These are phyloP conservation scores for Galeruca laticollis DNA, from an alignment of 2,888 invertebrate genomes.

Conservation along the genomic window DNA sequence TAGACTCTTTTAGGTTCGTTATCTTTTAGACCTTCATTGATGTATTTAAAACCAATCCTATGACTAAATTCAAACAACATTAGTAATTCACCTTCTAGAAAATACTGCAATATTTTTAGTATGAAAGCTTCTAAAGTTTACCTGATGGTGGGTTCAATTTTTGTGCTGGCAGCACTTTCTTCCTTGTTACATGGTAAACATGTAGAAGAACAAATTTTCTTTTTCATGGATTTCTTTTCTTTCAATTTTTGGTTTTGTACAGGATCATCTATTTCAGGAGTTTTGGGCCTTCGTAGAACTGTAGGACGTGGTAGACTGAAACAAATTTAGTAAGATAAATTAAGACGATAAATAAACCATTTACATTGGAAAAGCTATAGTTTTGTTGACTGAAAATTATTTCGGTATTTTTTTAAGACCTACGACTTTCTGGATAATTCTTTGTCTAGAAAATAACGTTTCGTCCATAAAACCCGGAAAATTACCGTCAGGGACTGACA, in stretches of 20 bases:
- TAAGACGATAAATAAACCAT: background rate
- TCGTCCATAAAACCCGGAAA: no score
- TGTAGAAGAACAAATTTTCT: constrained; percentile 24
- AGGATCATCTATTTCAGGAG: constrained; percentile 42
- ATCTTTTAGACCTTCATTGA: constrained; percentile 35
- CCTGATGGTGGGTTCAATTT: constrained; percentile 52
- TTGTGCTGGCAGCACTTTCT: constrained; percentile 44
- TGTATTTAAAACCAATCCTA: constrained; percentile 47
- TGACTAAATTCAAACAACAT: constrained; percentile 38
- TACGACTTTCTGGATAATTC: no score
- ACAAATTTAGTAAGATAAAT: background rate
- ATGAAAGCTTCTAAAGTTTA: constrained; percentile 30
- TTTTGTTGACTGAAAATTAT: no score
- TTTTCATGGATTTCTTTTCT: constrained; percentile 35
- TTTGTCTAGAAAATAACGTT: no score
- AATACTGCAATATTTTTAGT: background rate
- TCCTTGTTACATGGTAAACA: constrained; percentile 40
- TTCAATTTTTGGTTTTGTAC: constrained; percentile 45
- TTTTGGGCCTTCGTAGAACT: constrained; percentile 9
- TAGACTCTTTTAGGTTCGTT: constrained; percentile 50
- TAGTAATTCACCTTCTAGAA: background rate
- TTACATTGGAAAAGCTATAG: background rate
- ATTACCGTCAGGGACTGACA: no score
- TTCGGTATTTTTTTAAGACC: no score
- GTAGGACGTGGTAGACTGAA: constrained; percentile 15